Evolutionary conservation across 2,113 vertebrate genomes (phyloP), one percentile per base, ranked within the genome.

Genomic region (Odocoileus virginianus): DNA sequence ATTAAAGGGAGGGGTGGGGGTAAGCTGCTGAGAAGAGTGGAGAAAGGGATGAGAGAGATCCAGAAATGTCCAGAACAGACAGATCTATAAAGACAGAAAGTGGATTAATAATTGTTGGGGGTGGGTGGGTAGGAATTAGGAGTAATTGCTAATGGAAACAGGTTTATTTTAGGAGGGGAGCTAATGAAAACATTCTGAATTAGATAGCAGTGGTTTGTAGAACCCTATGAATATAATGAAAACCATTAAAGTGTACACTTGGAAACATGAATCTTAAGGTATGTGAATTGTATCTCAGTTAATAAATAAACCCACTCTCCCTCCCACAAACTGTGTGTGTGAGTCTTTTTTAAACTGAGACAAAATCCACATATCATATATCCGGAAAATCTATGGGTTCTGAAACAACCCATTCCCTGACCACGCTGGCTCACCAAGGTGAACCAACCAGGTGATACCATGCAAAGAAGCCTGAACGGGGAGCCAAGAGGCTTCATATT

Each of bases 381-480:
- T 45, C 45, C 0, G 16, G 50, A 85, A 88, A 82, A 7, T 30
- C 86, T 2, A 16, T 6, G n/a, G 67, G 27, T 74, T 14, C 33
- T 27, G 60, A 36, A 86, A 89, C 25, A 33, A 36, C 5, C 47
- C 27, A 13, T 12, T 45, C 82, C 33, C 55, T 43, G 40, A 84
- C 40, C 36, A 15, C 0, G 4, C 40, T 21, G 28, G 60, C 71
- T 81, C 10, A 33, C 36, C 1, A 0, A 74, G 36, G 13, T 27
- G 13, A 7, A 58, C 45, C 71, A 12, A 6, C 0, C 1, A 25
- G 17, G 28, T 10, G 64, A 23, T 1, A 10, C 0, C n/a, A 36
- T 1, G 36, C 54, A 33, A 84, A 78, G 55, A 43, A 43, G 4
- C 85, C 45, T 13, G 40, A 58, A 52, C 11, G 2, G n/a, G 28